Conservation (phyloP, 1,140 invertebrate species). For the Hyphantria cunea region DNA sequence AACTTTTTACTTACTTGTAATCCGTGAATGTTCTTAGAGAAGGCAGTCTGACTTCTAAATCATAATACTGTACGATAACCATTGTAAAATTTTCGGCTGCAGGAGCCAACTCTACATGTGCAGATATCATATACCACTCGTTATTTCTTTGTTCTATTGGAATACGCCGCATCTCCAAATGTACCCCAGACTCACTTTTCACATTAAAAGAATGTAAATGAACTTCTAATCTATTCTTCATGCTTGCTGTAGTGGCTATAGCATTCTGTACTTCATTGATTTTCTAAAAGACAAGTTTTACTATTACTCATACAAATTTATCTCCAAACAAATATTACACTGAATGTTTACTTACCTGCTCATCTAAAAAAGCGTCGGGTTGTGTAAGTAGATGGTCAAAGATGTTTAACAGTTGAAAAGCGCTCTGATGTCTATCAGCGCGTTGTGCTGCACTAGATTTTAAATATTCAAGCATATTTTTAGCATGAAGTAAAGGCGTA, state of each 20-base stretch:
- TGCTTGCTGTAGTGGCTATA: slow-evolving; percentile 56
- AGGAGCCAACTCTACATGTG: slow-evolving; percentile 58
- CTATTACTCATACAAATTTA: neutral
- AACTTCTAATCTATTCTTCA: slow-evolving; percentile 54
- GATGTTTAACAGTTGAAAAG: slow-evolving; percentile 59
- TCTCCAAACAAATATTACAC: too few species aligned
- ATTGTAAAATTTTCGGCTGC: slow-evolving; percentile 57
- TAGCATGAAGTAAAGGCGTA: slow-evolving; percentile 55
- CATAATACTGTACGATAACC: slow-evolving; percentile 60
- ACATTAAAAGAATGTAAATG: slow-evolving; percentile 59
- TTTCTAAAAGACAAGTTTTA: slow-evolving; percentile 53
- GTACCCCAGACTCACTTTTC: slow-evolving; percentile 50
- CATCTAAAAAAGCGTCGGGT: slow-evolving; percentile 71
- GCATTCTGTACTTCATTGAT: slow-evolving; percentile 74
- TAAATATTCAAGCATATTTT: slow-evolving; percentile 62
- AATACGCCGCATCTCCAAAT: slow-evolving; percentile 55
- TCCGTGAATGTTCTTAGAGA: slow-evolving; percentile 65
- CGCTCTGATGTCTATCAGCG: slow-evolving; percentile 51
- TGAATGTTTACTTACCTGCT: slow-evolving; percentile 51
- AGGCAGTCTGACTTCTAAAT: slow-evolving; percentile 61
- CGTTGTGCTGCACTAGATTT: slow-evolving; percentile 57
- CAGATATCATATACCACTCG: slow-evolving; percentile 63
- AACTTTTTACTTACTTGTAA: slow-evolving; percentile 56
- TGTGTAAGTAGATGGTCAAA: slow-evolving; percentile 68
- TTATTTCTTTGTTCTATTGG: slow-evolving; percentile 30